phyloP scores from a whole-genome alignment of 2,797 vertebrate species.

The Rhinophrynus dorsalis region DNA sequence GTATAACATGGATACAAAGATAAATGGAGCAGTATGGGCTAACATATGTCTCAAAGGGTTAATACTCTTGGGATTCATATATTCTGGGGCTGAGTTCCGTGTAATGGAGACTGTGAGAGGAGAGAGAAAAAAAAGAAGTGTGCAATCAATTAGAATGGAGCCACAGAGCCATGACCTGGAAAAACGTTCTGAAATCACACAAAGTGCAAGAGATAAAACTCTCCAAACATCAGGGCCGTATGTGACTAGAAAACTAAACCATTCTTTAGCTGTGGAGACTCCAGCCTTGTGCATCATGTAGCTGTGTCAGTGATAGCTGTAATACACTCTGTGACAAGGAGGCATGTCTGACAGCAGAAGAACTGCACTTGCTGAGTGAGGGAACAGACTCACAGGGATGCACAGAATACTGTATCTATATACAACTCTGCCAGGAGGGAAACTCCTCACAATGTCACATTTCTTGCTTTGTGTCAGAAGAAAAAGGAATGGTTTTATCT shows the following conservation, averaged over 20 bases:
- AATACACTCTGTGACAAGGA: slow-evolving; percentile 18
- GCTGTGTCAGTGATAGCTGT: background rate
- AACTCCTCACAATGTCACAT: too few species aligned
- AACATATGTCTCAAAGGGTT: background rate
- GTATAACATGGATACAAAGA: background rate
- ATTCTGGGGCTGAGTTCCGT: background rate
- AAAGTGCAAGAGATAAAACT: slow-evolving; percentile 13
- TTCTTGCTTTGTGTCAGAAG: too few species aligned
- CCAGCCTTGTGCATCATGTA: slow-evolving; percentile 5
- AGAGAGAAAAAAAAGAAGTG: background rate
- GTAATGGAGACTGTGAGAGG: slow-evolving; percentile 9
- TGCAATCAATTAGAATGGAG: slow-evolving; percentile 28
- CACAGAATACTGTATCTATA: background rate
- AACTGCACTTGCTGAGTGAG: background rate
- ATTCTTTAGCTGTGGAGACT: background rate
- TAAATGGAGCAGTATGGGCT: background rate
- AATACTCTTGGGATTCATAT: background rate
- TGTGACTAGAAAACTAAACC: slow-evolving; percentile 18
- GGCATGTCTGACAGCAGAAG: background rate
- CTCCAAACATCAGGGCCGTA: slow-evolving; percentile 15
- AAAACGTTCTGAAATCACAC: slow-evolving; percentile 23
- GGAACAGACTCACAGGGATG: background rate
- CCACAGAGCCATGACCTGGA: slow-evolving; percentile 29
- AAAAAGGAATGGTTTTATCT: too few species aligned
- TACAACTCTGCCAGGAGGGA: background rate